phyloP scores from a whole-genome alignment of 37 sponge, comb jelly and placozoan species.

The Bolinopsis microptera region DNA sequence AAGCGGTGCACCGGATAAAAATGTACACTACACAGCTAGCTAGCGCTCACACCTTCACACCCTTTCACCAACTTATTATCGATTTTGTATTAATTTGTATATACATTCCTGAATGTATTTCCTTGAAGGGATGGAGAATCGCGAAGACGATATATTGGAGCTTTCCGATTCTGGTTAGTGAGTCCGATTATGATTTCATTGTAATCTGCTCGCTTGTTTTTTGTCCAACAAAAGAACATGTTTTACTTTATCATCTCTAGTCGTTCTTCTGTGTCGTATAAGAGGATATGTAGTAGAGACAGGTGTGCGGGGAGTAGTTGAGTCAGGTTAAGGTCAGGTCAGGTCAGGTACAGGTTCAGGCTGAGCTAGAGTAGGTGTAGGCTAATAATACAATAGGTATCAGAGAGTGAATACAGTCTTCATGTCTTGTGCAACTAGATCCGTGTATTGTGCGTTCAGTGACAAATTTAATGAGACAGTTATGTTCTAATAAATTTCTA shows the following conservation, averaged over 20 bases:
- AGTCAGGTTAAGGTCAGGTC: too few species aligned
- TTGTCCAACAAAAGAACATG: neutral
- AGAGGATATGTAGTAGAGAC: neutral
- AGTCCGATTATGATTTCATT: constrained; percentile 2
- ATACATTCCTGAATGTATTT: constrained; percentile 45
- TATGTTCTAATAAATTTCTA: too few species aligned
- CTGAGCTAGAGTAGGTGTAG: too few species aligned
- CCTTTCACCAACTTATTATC: constrained; percentile 46
- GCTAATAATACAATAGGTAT: too few species aligned
- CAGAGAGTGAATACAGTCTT: too few species aligned
- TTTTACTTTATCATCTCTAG: neutral
- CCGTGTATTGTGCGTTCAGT: too few species aligned
- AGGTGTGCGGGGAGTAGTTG: neutral
- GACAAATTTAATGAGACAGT: too few species aligned
- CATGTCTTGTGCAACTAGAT: too few species aligned
- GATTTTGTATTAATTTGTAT: neutral
- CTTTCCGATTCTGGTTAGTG: constrained; percentile 66
- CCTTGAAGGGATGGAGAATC: constrained; percentile 64
- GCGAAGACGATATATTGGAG: constrained; percentile 32
- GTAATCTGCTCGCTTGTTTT: constrained; percentile 30
- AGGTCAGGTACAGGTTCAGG: too few species aligned
- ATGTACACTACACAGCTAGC: constrained; percentile 40
- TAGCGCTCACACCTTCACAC: constrained; percentile 63
- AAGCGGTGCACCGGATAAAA: constrained; percentile 66
- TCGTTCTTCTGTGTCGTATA: constrained; percentile 13